These are phyloP conservation scores for Tenthredo scrophulariae DNA, from an alignment of 2,888 invertebrate genomes.

Conservation along the genomic window DNA sequence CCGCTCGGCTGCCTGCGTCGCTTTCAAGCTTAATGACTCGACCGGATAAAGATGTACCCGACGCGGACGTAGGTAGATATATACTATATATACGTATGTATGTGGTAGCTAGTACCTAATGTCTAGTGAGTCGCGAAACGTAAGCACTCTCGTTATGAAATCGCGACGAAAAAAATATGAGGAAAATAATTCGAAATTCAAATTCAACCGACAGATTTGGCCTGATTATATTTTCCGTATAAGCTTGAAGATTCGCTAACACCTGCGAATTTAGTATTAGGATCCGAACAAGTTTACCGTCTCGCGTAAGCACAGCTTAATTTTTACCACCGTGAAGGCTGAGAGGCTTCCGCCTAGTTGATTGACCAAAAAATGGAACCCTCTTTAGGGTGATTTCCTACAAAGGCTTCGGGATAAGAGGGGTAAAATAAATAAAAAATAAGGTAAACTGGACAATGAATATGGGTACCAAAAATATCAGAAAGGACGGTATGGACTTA, in stretches of 20 bases:
- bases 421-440: neutral
- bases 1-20: conserved; percentile 31
- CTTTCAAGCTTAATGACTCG: conserved; percentile 43
- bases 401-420: neutral
- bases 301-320: conserved; percentile 9
- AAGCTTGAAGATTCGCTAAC: neutral
- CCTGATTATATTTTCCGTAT: neutral
- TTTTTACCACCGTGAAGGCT: conserved; percentile 3
- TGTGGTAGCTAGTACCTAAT: neutral
- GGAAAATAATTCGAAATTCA: conserved; percentile 17
- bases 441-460: neutral
- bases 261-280: neutral
- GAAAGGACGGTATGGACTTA: neutral
- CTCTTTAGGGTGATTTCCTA: conserved; percentile 6
- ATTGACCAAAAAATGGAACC: conserved; percentile 44
- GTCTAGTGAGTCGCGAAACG: conserved; percentile 7
- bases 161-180: neutral
- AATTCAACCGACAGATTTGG: neutral
- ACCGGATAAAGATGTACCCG: conserved; percentile 45
- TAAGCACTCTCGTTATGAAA: conserved; percentile 29
- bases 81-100: neutral
- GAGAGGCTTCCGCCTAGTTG: conserved; percentile 10
- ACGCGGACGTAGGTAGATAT: neutral
- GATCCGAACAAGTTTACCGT: neutral
- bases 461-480: neutral